Evolutionary conservation across 2,113 vertebrate species (phyloP).

Genomic region (Mormyrus lacerda): DNA sequence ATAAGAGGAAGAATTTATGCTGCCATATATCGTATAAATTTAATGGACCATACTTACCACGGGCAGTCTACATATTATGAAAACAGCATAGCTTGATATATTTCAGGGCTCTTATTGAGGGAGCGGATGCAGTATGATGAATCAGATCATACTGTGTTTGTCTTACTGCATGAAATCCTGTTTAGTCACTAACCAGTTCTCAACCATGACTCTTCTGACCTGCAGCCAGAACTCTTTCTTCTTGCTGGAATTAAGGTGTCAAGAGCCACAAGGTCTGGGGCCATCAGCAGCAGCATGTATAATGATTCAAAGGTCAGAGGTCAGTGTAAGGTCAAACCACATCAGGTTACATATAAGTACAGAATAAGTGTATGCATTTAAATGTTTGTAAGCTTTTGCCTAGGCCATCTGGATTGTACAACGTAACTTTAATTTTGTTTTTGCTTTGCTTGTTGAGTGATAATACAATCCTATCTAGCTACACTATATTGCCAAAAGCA

Average conservation of each 20-base stretch:
- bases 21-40: neutral
- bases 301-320: neutral
- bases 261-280: neutral
- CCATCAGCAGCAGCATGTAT: neutral
- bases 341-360: neutral
- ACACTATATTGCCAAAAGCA: no score
- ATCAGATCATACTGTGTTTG: neutral
- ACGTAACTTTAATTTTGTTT: neutral
- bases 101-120: neutral
- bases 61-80: neutral
- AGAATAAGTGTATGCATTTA: neutral
- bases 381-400: neutral
- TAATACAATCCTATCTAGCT: neutral
- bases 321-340: neutral
- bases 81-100: neutral
- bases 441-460: neutral
- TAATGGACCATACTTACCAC: neutral
- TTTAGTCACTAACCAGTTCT: neutral
- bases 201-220: neutral
- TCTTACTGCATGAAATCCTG: neutral
- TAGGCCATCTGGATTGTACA: neutral
- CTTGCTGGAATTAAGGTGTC: neutral
- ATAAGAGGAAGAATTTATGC: neutral
- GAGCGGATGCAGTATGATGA: neutral
- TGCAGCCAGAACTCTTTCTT: neutral